Conservation (phyloP, 2,888 invertebrate species). For the Eristalinus aeneus region DNA sequence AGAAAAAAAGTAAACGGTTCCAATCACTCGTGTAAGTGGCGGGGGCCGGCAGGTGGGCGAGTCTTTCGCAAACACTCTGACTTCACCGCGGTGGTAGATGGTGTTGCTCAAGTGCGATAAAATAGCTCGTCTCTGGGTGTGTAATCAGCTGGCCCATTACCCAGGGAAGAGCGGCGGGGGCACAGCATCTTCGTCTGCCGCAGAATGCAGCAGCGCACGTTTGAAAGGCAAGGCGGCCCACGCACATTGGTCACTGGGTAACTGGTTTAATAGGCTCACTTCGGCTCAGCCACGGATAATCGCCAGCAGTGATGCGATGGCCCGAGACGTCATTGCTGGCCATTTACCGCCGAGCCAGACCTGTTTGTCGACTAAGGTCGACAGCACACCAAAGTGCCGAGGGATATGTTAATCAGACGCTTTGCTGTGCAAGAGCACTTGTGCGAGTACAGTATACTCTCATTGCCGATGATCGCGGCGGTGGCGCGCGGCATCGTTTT, state of each 20-base stretch:
- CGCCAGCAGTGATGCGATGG: constrained; percentile 25
- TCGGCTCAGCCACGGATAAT: constrained; percentile 20
- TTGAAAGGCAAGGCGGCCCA: constrained; percentile 7
- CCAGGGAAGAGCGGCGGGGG: neutral
- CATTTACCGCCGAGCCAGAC: constrained; percentile 43
- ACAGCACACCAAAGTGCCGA: constrained; percentile 63
- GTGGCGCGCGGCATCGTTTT: no score
- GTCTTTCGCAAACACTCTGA: constrained; percentile 7
- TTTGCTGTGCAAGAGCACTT: constrained; percentile 31
- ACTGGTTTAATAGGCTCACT: constrained; percentile 40
- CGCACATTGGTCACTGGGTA: constrained; percentile 20
- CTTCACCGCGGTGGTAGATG: neutral
- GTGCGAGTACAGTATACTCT: constrained; percentile 37
- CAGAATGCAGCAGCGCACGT: neutral
- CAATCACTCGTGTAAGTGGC: neutral
- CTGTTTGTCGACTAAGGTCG: constrained; percentile 77
- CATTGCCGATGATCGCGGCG: neutral
- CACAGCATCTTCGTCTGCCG: neutral
- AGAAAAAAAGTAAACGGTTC: neutral
- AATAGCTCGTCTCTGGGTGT: constrained; percentile 17
- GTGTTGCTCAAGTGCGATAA: constrained; percentile 35
- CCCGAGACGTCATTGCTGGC: constrained; percentile 44
- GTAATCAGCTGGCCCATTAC: neutral
- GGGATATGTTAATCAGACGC: constrained; percentile 32
- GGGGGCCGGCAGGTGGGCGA: neutral